Evolutionary conservation across 1,140 invertebrate species (phyloP).

Genomic region (Ectropis grisescens): DNA sequence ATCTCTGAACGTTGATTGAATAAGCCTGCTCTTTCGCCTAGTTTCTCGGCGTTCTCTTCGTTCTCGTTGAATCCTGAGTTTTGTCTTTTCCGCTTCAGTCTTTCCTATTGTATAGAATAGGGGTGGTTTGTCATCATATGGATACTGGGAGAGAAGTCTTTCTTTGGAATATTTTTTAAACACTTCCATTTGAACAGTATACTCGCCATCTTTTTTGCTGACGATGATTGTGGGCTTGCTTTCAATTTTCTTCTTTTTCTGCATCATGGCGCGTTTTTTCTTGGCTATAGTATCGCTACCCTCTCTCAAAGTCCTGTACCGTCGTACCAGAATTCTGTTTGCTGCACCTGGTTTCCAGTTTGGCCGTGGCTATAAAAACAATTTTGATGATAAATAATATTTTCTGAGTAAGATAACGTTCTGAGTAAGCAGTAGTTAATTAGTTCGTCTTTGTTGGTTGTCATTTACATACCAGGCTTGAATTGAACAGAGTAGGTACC

Average conservation of each 20-base stretch:
- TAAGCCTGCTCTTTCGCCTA: constrained; percentile 40
- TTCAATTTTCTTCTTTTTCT: constrained; percentile 48
- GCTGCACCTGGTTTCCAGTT: constrained; percentile 50
- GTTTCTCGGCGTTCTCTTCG: constrained; percentile 38
- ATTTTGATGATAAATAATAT: constrained; percentile 5
- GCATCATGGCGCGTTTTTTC: constrained; percentile 32
- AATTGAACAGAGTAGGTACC: no score
- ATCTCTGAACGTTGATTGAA: constrained; percentile 51
- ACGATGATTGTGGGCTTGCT: constrained; percentile 49
- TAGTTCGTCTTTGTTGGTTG: no score
- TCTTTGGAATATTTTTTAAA: constrained; percentile 47
- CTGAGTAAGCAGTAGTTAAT: no score
- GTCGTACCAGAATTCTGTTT: constrained; percentile 45
- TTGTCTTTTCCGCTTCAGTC: constrained; percentile 51
- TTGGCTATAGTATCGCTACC: constrained; percentile 44
- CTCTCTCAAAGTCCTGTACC: constrained; percentile 41
- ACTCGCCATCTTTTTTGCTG: constrained; percentile 52
- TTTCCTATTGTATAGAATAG: constrained; percentile 50
- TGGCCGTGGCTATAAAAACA: constrained; percentile 42
- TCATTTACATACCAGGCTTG: no score
- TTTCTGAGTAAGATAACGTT: no score
- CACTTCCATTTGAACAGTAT: constrained; percentile 53
- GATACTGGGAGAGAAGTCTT: constrained; percentile 44
- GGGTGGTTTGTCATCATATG: constrained; percentile 53
- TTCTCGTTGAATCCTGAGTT: constrained; percentile 38